Conservation (phyloP, 2,113 vertebrate genomes). For the Halcyon senegalensis region DNA sequence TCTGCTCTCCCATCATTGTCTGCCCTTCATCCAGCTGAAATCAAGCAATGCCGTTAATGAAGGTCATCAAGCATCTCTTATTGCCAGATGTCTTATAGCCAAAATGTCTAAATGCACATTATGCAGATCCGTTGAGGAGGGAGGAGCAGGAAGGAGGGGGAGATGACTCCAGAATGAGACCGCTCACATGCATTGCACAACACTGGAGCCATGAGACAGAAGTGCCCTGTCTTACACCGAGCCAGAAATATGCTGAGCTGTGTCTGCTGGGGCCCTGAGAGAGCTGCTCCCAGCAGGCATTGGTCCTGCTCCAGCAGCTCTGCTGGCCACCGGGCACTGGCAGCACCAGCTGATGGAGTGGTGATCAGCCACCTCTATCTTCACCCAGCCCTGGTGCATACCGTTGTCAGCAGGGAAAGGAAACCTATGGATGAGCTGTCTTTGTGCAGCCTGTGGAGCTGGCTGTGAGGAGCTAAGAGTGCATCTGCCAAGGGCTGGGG, state of each 20-base stretch:
- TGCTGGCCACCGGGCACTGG: fast-evolving
- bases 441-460: fast-evolving
- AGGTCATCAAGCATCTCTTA: not conserved
- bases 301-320: not conserved
- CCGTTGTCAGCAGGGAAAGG: not conserved
- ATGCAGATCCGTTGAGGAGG: not conserved
- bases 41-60: not conserved
- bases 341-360: not conserved
- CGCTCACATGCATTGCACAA: not conserved
- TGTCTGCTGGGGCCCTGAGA: not conserved
- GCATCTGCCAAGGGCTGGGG: not conserved
- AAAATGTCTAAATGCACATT: not conserved
- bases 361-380: not conserved
- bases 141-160: not conserved
- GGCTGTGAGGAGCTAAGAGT: not conserved
- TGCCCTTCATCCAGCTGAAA: not conserved
- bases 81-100: not conserved
- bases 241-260: not conserved
- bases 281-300: fast-evolving
- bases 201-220: not conserved
- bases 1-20: fast-evolving
- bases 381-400: fast-evolving
- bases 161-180: not conserved
- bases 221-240: not conserved
- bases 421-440: not conserved